Evolutionary conservation across 2,888 invertebrate species (phyloP), one percentile per base, ranked within the genome.

Genomic region (Cheilosia scutellata): DNA sequence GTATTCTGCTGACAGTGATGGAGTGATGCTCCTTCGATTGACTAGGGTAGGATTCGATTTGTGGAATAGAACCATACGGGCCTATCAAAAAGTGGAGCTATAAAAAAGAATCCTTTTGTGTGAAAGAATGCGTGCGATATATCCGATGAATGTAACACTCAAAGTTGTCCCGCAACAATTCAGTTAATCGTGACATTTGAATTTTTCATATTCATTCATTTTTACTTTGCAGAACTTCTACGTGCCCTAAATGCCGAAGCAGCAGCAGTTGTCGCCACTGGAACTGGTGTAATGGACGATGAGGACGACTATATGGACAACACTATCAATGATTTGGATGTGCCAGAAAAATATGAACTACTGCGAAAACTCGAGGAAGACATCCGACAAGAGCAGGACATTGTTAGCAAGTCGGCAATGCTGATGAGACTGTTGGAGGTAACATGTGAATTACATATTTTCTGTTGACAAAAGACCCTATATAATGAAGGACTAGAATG

Each of bases 381-480:
- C 60, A 90, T 92, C 57, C 90, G 90, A 40, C 90, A 90, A 42
- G 92, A 92, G 70, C 92, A 92, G 88, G 92, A 92, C 84, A 90
- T 92, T 77, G 91, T 92, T 74, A 91, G 90, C 70, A 92, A 93
- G 89, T 92, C 92, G 57, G 90, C 91, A 58, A 88, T 92, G 63
- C 88, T 92, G 63, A 90, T 93, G 90, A 92, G 91, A 89, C 88
- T 92, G 87, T 83, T 92, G 6, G 92, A 92, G 90, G 92, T 92
- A 82, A 87, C 87, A 84, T 27, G 57, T 63, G 65, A 13, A 20
- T 58, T 40, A 4, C n/a, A n/a, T n/a, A 4, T 5, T 47, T 31
- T 63, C 29, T 33, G 0, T 27, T 13, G 25, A 51, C 25, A 51
- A 7, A 55, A 31, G 55, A 53, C 7, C 25, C 37, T 11, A 13